phyloP scores from a whole-genome alignment of 1,140 invertebrate genomes.

The Papilio helenus region DNA sequence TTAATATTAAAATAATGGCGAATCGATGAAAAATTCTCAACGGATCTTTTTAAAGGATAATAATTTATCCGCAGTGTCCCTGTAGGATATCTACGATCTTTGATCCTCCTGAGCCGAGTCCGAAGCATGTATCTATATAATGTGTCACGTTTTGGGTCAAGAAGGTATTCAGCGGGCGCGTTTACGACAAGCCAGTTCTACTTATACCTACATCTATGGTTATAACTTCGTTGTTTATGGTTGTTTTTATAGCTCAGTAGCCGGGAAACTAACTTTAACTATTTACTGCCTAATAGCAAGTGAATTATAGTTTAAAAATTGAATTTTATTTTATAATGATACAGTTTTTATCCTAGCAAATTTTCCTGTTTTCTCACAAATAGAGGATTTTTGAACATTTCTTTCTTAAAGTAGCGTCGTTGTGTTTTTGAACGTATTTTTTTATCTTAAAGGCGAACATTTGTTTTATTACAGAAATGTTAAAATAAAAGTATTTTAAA shows the following conservation, averaged over 20 bases:
- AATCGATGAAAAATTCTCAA: not conserved
- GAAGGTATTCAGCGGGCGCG: conserved; percentile 19
- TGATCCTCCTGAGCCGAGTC: not conserved
- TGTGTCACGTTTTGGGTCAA: conserved; percentile 36
- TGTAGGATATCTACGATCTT: conserved; percentile 4
- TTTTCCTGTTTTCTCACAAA: not conserved
- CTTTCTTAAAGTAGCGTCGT: not conserved
- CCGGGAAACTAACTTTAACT: conserved; percentile 14
- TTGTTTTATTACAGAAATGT: too few species aligned
- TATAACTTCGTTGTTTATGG: conserved; percentile 28
- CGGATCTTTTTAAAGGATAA: not conserved
- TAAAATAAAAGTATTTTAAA: too few species aligned
- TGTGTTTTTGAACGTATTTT: not conserved
- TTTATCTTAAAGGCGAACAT: not conserved
- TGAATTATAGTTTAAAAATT: not conserved
- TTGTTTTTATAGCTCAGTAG: conserved; percentile 26
- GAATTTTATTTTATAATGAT: conserved; percentile 14
- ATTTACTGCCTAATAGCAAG: conserved; percentile 18
- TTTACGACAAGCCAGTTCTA: conserved; percentile 14
- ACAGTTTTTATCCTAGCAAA: not conserved
- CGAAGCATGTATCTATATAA: conserved; percentile 15
- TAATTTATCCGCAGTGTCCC: not conserved
- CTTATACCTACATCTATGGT: conserved; percentile 20
- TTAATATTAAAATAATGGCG: too few species aligned
- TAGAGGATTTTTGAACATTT: too few species aligned